Percentiles rank a stretch among this genome's conserved stretches.
phyloP scores from a whole-genome alignment of 2,113 vertebrate species.

The Elanus axillaris region DNA sequence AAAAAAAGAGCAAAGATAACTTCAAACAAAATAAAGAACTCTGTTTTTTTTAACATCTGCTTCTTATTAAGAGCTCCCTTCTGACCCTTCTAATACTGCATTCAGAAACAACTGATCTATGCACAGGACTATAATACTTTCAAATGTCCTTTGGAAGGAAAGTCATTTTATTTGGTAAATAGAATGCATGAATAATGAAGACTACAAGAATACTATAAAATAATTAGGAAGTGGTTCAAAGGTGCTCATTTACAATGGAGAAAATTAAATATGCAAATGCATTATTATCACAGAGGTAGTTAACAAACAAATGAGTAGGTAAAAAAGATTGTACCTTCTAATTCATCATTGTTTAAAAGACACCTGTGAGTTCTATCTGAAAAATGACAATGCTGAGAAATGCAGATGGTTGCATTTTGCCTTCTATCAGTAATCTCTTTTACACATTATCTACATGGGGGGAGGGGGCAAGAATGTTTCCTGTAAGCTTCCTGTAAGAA shows the following conservation, averaged over 20 bases:
- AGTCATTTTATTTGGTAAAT: constrained; percentile 73
- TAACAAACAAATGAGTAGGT: constrained; percentile 67
- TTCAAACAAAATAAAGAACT: background rate
- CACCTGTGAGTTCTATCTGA: constrained; percentile 60
- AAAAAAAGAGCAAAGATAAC: background rate
- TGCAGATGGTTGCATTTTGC: constrained; percentile 65
- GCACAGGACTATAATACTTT: constrained; percentile 50
- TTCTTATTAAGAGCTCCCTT: background rate
- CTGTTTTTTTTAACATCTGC: background rate
- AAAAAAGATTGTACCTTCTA: constrained; percentile 59
- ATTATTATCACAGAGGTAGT: constrained; percentile 74
- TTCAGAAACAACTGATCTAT: constrained; percentile 35
- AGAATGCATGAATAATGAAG: constrained; percentile 70
- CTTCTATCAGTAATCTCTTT: constrained; percentile 49
- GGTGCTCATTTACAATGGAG: constrained; percentile 71
- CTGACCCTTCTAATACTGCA: background rate
- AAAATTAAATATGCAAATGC: constrained; percentile 80
- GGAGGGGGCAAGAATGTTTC: background rate
- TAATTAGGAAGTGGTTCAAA: constrained; percentile 75
- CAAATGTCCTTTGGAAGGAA: constrained; percentile 62
- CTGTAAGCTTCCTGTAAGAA: background rate
- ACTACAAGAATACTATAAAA: constrained; percentile 68
- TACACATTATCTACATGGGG: constrained; percentile 8
- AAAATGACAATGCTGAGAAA: constrained; percentile 62
- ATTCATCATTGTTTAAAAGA: constrained; percentile 76